phyloP scores from a whole-genome alignment of 2,888 invertebrate species.

The Agrotis clavis region DNA sequence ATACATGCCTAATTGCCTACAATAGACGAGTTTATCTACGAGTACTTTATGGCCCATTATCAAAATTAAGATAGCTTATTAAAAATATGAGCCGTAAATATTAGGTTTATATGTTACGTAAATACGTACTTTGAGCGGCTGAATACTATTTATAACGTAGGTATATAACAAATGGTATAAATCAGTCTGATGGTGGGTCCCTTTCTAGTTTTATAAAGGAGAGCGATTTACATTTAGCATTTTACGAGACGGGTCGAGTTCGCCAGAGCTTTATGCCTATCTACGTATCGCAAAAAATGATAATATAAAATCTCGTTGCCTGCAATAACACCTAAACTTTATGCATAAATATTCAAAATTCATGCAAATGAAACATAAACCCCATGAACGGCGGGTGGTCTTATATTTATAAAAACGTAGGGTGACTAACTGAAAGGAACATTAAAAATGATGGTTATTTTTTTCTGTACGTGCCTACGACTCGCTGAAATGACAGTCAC shows the following conservation, averaged over 20 bases:
- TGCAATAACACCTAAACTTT: conserved; percentile 46
- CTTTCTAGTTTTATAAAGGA: conserved; percentile 51
- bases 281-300: conserved; percentile 44
- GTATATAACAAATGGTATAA: conserved; percentile 33
- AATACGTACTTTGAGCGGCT: background rate
- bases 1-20: too few relatives aligned
- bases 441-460: background rate
- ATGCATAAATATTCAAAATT: conserved; percentile 45
- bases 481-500: background rate
- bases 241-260: conserved; percentile 57
- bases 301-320: conserved; percentile 38
- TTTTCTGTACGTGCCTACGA: background rate
- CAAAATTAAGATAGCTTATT: background rate
- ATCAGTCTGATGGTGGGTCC: conserved; percentile 33
- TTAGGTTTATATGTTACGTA: background rate
- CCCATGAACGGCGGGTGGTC: conserved; percentile 20
- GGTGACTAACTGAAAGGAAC: conserved; percentile 26
- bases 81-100: background rate
- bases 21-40: background rate
- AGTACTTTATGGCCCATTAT: background rate
- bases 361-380: conserved; percentile 55
- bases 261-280: conserved; percentile 31
- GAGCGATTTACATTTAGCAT: conserved; percentile 57
- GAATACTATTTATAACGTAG: conserved; percentile 16
- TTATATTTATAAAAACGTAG: conserved; percentile 47